Evolutionary conservation across 2,113 vertebrate genomes (phyloP).

Genomic region (Origma solitaria): DNA sequence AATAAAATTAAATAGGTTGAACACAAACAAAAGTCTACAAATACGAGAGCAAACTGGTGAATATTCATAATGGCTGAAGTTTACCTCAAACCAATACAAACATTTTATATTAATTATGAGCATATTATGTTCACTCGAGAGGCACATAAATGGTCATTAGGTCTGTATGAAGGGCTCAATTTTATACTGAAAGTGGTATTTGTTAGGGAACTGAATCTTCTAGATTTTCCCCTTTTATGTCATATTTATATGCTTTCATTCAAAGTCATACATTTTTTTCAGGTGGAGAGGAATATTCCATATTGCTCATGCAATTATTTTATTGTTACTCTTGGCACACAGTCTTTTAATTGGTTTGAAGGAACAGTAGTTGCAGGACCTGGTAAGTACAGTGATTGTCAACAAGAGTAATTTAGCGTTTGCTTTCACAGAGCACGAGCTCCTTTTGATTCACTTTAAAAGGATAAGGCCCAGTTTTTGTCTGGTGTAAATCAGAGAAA

Average conservation of each 20-base stretch:
- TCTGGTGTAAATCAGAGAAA: not conserved
- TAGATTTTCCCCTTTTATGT: not conserved
- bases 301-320: not conserved
- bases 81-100: not conserved
- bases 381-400: constrained; percentile 4
- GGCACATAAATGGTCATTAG: not conserved
- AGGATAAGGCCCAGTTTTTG: not conserved
- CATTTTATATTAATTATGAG: not conserved
- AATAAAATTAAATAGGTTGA: not conserved
- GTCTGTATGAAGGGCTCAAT: not conserved
- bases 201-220: not conserved
- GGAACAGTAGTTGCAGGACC: not conserved
- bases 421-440: not conserved
- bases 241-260: not conserved
- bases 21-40: not conserved
- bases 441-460: not conserved
- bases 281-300: not conserved
- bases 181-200: not conserved
- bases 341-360: not conserved
- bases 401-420: not conserved
- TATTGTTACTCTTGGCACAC: not conserved
- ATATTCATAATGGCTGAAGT: not conserved
- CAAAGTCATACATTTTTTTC: not conserved
- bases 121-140: not conserved
- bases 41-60: not conserved